Evolutionary conservation across 2,888 invertebrate genomes (phyloP), one percentile per base, ranked within the genome.

Genomic region (Eupithecia tripunctaria): DNA sequence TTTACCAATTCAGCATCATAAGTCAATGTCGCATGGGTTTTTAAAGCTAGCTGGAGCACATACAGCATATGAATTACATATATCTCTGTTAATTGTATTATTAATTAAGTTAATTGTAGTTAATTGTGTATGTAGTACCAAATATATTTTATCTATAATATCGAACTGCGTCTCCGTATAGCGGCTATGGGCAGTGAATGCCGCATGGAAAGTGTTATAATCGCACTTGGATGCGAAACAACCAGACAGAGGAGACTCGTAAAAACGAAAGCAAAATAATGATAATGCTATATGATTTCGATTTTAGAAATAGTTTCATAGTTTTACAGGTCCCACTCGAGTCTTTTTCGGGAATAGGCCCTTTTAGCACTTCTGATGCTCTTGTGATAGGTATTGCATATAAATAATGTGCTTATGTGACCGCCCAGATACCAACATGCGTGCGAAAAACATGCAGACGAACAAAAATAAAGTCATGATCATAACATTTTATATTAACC

Each of bases 401-500:
- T 47, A 47, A 47, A 47, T 47, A n/a, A 47, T n/a, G 43, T 18
- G 43, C 43, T 43, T 14, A 47, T 18, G 21, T 51, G 51, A 4
- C 51, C 21, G 51, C 51, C 56, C 56, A 18, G 29, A n/a, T 36
- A 63, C 18, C n/a, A 63, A 21, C 25, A 29, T 60, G 29, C 60
- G 59, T 18, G 29, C 10, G n/a, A 63, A n/a, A 51, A 64, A 64
- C 21, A 64, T 21, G 14, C 36, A 64, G 64, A 38, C 21, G 12
- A 2, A 36, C 36, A 32, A 36, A 43, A 66, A 66, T 64, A 64
- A 41, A 64, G 64, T 38, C 64, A 63, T 63, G 29, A 63, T 63
- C 36, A 64, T 64, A 38, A 64, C 14, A 64, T 38, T 38, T 36
- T 63, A 36, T 64, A 38, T 15, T 38, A 38, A 2, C 25, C 38